Percentiles rank a stretch among this genome's conserved stretches.
Conservation (phyloP, 2,113 vertebrate species). For the Mystacornis crossleyi region DNA sequence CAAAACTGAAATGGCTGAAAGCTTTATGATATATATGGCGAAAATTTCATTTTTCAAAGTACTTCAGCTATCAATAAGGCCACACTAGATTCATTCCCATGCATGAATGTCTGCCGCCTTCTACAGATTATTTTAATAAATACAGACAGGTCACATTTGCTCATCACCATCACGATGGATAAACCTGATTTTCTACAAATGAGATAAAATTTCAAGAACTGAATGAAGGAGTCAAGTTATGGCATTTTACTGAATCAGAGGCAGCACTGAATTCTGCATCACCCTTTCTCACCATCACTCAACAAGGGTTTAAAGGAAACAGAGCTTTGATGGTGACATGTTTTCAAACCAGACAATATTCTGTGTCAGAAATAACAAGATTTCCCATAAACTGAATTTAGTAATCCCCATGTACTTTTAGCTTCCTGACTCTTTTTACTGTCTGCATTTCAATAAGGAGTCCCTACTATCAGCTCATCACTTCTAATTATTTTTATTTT, state of each 20-base stretch:
- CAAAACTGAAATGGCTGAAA: not conserved
- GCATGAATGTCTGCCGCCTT: not conserved
- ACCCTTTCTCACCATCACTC: not conserved
- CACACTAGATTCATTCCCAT: not conserved
- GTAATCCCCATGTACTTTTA: not conserved
- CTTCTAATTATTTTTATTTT: slow-evolving; percentile 68
- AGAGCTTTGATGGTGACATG: not conserved
- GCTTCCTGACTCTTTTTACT: slow-evolving; percentile 38
- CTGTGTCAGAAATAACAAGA: slow-evolving; percentile 30
- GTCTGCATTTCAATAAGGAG: slow-evolving; percentile 45
- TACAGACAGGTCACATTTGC: not conserved
- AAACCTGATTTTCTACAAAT: not conserved
- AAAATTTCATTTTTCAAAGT: not conserved
- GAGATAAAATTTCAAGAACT: not conserved
- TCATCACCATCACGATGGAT: not conserved
- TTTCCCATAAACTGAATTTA: slow-evolving; percentile 55
- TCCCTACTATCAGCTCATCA: slow-evolving; percentile 47
- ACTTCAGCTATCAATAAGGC: not conserved
- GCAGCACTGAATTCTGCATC: not conserved
- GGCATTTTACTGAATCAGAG: not conserved
- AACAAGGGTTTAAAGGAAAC: not conserved
- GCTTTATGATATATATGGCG: not conserved
- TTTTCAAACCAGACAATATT: not conserved
- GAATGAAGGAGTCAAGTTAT: not conserved
- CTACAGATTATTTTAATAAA: not conserved